A percentile compares a stretch with the other conserved stretches of the same genome.
phyloP scores from a whole-genome alignment of 2,797 vertebrate genomes.

The Acridotheres tristis region DNA sequence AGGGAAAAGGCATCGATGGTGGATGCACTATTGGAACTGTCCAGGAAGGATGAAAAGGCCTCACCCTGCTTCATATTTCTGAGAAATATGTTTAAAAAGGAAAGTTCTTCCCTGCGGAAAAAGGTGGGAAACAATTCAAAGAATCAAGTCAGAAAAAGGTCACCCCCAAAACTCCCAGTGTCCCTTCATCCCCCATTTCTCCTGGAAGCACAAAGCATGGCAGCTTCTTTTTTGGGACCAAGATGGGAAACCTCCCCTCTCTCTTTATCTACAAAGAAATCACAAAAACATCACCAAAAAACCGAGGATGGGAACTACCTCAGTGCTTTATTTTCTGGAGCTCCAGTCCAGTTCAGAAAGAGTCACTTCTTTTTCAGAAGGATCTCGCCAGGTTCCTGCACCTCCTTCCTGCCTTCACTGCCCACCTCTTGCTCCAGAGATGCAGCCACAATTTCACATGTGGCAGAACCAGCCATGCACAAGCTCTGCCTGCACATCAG shows the following conservation, averaged over 20 bases:
- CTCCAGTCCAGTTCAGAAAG: neutral
- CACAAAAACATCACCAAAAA: neutral
- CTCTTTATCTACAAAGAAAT: neutral
- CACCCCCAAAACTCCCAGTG: neutral
- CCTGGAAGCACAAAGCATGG: accelerated
- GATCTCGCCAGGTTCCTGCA: neutral
- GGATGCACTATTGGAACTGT: neutral
- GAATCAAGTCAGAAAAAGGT: neutral
- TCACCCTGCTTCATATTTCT: neutral
- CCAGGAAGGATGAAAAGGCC: neutral
- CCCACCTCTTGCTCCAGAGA: neutral
- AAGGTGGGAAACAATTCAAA: neutral
- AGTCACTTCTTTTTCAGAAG: neutral
- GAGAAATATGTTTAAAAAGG: neutral
- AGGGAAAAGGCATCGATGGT: neutral
- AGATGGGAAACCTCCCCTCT: neutral
- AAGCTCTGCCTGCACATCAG: neutral
- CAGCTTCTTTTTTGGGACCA: neutral
- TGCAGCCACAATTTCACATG: neutral
- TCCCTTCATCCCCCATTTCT: neutral
- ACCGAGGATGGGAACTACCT: neutral
- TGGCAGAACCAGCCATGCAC: accelerated
- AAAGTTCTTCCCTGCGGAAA: neutral
- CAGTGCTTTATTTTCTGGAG: neutral
- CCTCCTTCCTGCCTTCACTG: neutral